These are phyloP conservation scores for Leuctra nigra DNA, from an alignment of 2,888 invertebrate genomes.

Conservation along the genomic window DNA sequence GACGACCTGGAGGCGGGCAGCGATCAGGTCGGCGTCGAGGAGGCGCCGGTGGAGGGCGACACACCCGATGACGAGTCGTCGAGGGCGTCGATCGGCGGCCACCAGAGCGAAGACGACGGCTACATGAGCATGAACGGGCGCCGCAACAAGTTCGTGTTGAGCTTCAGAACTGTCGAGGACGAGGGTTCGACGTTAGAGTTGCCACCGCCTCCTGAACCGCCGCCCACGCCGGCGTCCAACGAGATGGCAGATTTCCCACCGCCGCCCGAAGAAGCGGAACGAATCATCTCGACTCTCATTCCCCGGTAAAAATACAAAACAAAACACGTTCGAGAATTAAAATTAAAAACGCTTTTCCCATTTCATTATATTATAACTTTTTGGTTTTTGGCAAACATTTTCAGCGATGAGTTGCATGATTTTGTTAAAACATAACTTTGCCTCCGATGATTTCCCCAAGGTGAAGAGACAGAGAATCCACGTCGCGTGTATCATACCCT, in stretches of 20 bases:
- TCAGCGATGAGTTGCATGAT: too few relatives aligned
- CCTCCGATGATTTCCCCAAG: too few relatives aligned
- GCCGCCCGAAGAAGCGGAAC: slow-evolving; percentile 69
- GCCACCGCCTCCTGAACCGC: slow-evolving; percentile 21
- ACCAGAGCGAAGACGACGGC: slow-evolving; percentile 86
- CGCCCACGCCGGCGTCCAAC: slow-evolving; percentile 36
- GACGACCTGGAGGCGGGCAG: slow-evolving; percentile 66
- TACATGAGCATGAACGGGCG: slow-evolving; percentile 90
- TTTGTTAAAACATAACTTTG: too few relatives aligned
- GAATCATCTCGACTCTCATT: slow-evolving; percentile 66
- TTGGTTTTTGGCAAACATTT: too few relatives aligned
- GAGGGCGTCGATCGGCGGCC: slow-evolving; percentile 71
- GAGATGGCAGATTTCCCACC: slow-evolving; percentile 54
- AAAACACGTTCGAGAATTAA: too few relatives aligned
- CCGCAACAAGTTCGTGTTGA: slow-evolving; percentile 65
- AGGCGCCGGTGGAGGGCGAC: slow-evolving; percentile 25
- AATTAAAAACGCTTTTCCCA: too few relatives aligned
- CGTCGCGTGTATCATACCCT: too few relatives aligned
- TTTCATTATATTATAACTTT: too few relatives aligned
- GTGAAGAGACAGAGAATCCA: too few relatives aligned
- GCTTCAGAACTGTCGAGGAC: slow-evolving; percentile 58
- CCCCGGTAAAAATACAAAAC: slow-evolving; percentile 56
- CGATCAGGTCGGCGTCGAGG: slow-evolving; percentile 49
- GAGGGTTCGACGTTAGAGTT: slow-evolving; percentile 27
- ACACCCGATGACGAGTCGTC: slow-evolving; percentile 61